Evolutionary conservation across 2,113 vertebrate species (phyloP), one percentile per base, ranked within the genome.

Genomic region (Chauna torquata): DNA sequence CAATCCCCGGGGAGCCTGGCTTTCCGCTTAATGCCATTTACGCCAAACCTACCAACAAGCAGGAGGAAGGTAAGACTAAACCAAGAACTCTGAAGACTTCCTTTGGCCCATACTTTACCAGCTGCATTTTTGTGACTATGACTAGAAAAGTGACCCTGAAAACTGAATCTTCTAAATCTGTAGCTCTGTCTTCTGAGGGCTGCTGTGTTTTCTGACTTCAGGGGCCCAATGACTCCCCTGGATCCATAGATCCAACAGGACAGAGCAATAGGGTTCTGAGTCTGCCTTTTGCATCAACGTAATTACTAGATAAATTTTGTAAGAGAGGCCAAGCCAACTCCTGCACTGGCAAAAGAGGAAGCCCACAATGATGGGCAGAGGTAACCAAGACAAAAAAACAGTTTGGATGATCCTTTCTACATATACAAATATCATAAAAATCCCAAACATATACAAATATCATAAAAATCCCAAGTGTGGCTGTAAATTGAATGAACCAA

Each of bases 21-120:
- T 99, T 99, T 82, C 99, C 99, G 3, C 99, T 99, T 10, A 99
- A 99, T 3, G 99, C 99, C 47, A 99, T 99, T 98, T 99, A 99
- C 0, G 98, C 98, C 95, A 98, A 98, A 83, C 98, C 98, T 95
- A 96, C 94, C 62, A 98, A 96, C 96, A 98, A 98, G 85, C 98
- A 98, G 87, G 98, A 99, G 89, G 98, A 99, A 66, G 98, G 98
- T 98, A 97, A 98, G 98, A 84, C 65, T 54, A 34, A 74, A 55
- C 44, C 36, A 40, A 92, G 38, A 45, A 28, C 28, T 71, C 74
- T 15, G 38, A 71, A 42, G 45, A 18, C 84, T 72, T 57, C 70
- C 18, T 47, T 65, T 34, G 59, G 64, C n/a, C 69, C 45, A 30
- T 14, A 4, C 6, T 50, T 77, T 4, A 32, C 19, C 27, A 55